A percentile compares a stretch with the other conserved stretches of the same genome.
Evolutionary conservation across 2,113 vertebrate species (phyloP).

Genomic region (Seriola aureovittata): DNA sequence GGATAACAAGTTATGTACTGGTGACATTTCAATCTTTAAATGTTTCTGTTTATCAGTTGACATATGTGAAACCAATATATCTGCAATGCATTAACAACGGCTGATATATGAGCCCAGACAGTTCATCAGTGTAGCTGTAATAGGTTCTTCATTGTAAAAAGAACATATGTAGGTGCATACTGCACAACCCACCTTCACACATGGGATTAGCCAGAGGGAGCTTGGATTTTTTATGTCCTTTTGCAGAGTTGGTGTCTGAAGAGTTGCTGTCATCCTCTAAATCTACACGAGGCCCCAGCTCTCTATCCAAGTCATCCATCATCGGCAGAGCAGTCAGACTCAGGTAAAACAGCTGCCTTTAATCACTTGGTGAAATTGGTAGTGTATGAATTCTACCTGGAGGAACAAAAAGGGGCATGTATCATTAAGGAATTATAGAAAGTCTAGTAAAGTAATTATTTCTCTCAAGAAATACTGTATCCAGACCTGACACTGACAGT

Average conservation of each 20-base stretch:
- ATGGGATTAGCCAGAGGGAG: slow-evolving; percentile 12
- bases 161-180: background rate
- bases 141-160: background rate
- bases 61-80: background rate
- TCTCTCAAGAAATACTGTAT: background rate
- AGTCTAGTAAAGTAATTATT: background rate
- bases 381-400: background rate
- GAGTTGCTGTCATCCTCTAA: background rate
- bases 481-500: background rate
- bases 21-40: too few relatives aligned
- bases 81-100: background rate
- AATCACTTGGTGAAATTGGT: background rate
- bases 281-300: background rate
- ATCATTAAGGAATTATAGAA: too few relatives aligned
- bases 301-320: slow-evolving; percentile 75
- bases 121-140: background rate
- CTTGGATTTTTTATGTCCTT: background rate
- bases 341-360: background rate
- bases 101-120: background rate
- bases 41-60: background rate
- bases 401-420: background rate
- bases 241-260: slow-evolving; percentile 18
- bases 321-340: slow-evolving; percentile 6
- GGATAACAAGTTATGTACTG: background rate
- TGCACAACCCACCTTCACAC: slow-evolving; percentile 41